Base-by-base conservation (phyloP, 2,113 vertebrate genomes). In the Caranx melampygus region DNA sequence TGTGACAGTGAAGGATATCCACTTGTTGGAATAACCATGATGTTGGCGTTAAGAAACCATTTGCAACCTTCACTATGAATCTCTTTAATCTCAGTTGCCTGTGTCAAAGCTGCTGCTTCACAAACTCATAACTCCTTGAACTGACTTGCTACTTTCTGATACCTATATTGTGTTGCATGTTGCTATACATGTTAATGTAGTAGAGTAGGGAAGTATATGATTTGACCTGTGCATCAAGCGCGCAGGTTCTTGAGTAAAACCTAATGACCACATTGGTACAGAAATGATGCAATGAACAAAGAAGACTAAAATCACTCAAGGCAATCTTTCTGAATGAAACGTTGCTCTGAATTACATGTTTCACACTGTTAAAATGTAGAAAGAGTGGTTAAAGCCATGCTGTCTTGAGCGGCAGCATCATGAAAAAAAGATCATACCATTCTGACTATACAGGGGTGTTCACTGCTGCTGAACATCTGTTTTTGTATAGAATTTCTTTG, bases 1-100 rank as follows among this genome's bases (percentile, higher is more conserved):
- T 72, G 71, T 83, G 88, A 89, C 86, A 84, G 66, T 47, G 73
- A 88, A 74, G 55, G 58, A 76, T 49, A 59, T 44, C 51, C 67
- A 21, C 58, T 69, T 42, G 57, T 76, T 72, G 10, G 13, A 79
- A 67, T 71, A 82, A 64, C 63, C 79, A 60, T 45, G n/a, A 35
- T 21, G 47, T 16, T 59, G 15, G 18, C 69, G 83, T 73, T 59
- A 76, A 63, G 37, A 54, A 67, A 57, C 63, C 35, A 16, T 68
- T 31, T 67, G 6, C 51, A 69, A 78, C 64, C 54, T 73, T 72
- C 71, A 55, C 4, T 13, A 3, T 35, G 26, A 54, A 60, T 77
- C 54, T 77, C 15, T 72, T 69, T 51, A 37, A 64, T 72, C 55
- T 63, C 7, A 67, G 4, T 61, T 54, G 49, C 35, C 33, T 18